These are phyloP conservation scores for Ianthella basta DNA, from an alignment of 37 sponge, comb jelly and placozoan species.

Conservation along the genomic window DNA sequence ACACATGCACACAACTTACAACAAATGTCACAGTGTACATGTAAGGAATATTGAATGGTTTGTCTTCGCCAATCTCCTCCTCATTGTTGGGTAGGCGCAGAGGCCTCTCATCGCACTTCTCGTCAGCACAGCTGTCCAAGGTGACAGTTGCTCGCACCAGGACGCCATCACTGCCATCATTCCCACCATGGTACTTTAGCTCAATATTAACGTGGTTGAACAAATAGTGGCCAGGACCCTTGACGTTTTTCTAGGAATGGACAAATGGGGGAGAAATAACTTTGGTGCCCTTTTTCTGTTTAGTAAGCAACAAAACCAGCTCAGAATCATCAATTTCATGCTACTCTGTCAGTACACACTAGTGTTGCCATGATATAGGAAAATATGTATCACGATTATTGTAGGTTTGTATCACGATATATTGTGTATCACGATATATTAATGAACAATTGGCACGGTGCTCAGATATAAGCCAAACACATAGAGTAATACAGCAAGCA, in stretches of 20 bases:
- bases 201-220: conserved; percentile 88
- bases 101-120: conserved; percentile 28
- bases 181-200: conserved; percentile 76
- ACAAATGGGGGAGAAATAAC: neutral
- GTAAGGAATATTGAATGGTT: conserved; percentile 62
- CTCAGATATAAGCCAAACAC: no score
- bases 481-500: no score
- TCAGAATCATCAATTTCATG: neutral
- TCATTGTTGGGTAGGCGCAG: conserved; percentile 19
- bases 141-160: conserved; percentile 58
- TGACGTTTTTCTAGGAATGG: neutral
- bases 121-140: conserved; percentile 47
- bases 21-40: conserved; percentile 79
- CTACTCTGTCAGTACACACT: neutral
- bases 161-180: conserved; percentile 15
- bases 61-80: neutral
- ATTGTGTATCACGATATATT: no score
- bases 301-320: neutral
- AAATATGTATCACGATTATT: no score
- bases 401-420: no score
- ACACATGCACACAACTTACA: conserved; percentile 27
- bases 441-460: no score
- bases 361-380: no score
- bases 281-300: neutral
- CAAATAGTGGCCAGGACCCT: conserved; percentile 51